Evolutionary conservation across 1,140 invertebrate genomes (phyloP).

Genomic region (Asbolus verrucosus): DNA sequence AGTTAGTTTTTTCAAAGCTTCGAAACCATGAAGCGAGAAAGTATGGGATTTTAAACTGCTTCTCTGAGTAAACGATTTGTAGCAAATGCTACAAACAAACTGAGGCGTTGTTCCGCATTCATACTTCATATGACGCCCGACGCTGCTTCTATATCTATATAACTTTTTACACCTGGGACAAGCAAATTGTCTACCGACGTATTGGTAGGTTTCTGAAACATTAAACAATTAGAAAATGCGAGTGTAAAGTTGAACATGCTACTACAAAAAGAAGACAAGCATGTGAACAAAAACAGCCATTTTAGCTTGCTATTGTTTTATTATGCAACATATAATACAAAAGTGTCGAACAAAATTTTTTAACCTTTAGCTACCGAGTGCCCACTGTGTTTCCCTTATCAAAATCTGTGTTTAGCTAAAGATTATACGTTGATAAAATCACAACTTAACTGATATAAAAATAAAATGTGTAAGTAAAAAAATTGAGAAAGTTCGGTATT

Average conservation of each 20-base stretch:
- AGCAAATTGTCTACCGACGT: constrained; percentile 30
- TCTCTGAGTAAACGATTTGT: constrained; percentile 56
- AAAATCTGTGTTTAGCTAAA: too few species aligned
- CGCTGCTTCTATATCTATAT: constrained; percentile 70
- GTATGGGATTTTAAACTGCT: constrained; percentile 56
- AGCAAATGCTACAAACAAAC: constrained; percentile 62
- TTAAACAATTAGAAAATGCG: constrained; percentile 4
- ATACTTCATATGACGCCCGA: constrained; percentile 74
- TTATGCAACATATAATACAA: constrained; percentile 22
- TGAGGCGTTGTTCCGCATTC: constrained; percentile 67
- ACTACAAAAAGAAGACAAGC: too few species aligned
- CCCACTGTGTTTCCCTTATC: too few species aligned
- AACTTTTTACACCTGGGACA: constrained; percentile 68
- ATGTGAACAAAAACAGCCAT: too few species aligned
- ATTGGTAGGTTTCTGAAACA: constrained; percentile 21
- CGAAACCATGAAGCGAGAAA: constrained; percentile 36
- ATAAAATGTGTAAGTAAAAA: too few species aligned
- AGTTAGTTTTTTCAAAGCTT: constrained; percentile 11
- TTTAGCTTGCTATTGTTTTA: constrained; percentile 7
- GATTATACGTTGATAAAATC: constrained; percentile 5
- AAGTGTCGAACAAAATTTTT: neutral
- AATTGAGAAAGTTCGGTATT: neutral
- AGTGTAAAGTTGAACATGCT: too few species aligned
- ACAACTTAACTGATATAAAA: constrained; percentile 14
- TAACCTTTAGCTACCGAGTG: too few species aligned